phyloP scores from a whole-genome alignment of 1,140 invertebrate species.

The Drosophila busckii region DNA sequence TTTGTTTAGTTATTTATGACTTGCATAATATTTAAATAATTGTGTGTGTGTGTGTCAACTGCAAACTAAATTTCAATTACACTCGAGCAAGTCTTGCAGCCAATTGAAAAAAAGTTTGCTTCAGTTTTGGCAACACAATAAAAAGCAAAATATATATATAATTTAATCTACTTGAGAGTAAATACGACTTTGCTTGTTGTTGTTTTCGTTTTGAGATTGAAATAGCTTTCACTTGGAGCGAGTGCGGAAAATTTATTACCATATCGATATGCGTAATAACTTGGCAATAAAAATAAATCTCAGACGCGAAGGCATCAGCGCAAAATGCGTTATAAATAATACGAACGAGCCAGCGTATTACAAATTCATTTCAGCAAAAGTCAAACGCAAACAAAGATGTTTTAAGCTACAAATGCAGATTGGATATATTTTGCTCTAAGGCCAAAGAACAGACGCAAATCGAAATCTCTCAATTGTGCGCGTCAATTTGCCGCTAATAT shows the following conservation, averaged over 20 bases:
- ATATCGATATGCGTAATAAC: constrained; percentile 78
- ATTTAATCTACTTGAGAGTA: constrained; percentile 62
- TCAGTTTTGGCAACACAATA: too few relatives aligned
- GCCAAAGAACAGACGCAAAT: constrained; percentile 42
- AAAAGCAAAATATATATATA: constrained; percentile 44
- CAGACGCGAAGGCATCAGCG: constrained; percentile 71
- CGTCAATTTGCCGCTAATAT: constrained; percentile 72
- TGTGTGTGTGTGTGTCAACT: too few relatives aligned
- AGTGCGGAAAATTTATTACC: constrained; percentile 66
- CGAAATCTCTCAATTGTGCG: constrained; percentile 28
- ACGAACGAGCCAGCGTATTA: constrained; percentile 53
- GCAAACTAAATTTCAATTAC: too few relatives aligned
- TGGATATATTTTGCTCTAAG: constrained; percentile 65
- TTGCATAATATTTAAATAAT: too few relatives aligned
- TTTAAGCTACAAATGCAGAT: constrained; percentile 27
- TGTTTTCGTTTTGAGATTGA: constrained; percentile 21
- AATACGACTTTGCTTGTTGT: constrained; percentile 15
- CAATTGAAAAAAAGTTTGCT: too few relatives aligned
- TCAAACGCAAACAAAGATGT: constrained; percentile 27
- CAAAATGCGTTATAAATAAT: constrained; percentile 77
- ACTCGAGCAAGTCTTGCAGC: too few relatives aligned
- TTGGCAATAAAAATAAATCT: constrained; percentile 78
- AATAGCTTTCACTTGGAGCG: constrained; percentile 33
- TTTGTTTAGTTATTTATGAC: too few relatives aligned
- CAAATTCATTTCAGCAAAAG: constrained; percentile 63